Evolutionary conservation across 1,140 invertebrate genomes (phyloP).

Genomic region (Formica exsecta): DNA sequence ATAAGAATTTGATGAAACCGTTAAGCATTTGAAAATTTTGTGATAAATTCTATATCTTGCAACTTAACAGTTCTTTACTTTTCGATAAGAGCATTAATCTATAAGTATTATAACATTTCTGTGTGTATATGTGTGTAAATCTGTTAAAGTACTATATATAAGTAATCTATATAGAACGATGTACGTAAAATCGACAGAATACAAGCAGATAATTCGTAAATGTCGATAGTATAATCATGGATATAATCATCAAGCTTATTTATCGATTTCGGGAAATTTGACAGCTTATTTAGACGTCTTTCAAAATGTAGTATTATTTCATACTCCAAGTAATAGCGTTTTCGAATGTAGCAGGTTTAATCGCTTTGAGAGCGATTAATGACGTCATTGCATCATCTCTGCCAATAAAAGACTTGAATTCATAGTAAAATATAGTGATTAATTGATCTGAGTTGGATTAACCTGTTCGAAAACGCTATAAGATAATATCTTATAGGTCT

Average conservation of each 20-base stretch:
- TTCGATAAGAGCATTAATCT: not conserved
- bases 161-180: not conserved
- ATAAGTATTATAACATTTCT: not conserved
- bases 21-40: not conserved
- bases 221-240: not conserved
- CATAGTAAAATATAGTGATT: too few relatives aligned
- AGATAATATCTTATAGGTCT: not conserved
- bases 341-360: too few relatives aligned
- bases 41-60: not conserved
- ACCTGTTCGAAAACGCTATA: too few relatives aligned
- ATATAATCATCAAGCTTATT: not conserved
- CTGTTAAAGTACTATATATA: not conserved
- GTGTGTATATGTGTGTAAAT: not conserved
- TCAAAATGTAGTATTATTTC: slow-evolving; percentile 20
- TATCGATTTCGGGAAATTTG: slow-evolving; percentile 24
- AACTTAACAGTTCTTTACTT: not conserved
- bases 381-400: too few relatives aligned
- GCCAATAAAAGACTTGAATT: too few relatives aligned
- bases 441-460: too few relatives aligned
- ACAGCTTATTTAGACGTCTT: not conserved
- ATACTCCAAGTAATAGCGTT: not conserved
- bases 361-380: too few relatives aligned
- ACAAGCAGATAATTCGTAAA: not conserved
- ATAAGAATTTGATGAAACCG: not conserved
- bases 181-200: not conserved